phyloP scores from a whole-genome alignment of 2,113 vertebrate species.

The Rhinopithecus roxellana region DNA sequence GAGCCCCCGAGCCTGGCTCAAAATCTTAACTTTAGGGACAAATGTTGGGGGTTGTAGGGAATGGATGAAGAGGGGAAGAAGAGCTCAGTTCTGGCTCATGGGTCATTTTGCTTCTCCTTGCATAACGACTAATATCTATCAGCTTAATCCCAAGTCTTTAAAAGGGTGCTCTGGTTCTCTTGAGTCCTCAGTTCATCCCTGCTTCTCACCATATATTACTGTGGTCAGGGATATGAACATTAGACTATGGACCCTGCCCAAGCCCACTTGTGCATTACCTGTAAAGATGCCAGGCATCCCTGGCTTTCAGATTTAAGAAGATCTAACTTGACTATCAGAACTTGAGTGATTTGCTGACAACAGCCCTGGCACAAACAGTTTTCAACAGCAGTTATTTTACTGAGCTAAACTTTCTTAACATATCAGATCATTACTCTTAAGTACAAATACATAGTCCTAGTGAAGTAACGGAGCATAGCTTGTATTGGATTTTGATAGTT shows the following conservation, averaged over 20 bases:
- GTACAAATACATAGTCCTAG: slow-evolving; percentile 67
- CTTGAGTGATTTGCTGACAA: slow-evolving; percentile 76
- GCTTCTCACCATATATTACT: neutral
- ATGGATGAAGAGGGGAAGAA: neutral
- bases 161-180: neutral
- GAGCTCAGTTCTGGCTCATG: neutral
- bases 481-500: slow-evolving; percentile 64
- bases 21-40: neutral
- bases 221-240: neutral
- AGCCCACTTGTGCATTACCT: neutral
- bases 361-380: slow-evolving; percentile 70
- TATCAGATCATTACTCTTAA: slow-evolving; percentile 75
- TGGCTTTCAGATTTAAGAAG: slow-evolving; percentile 27
- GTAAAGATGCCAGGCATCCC: neutral
- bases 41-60: neutral
- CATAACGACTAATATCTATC: neutral
- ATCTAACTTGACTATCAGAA: slow-evolving; percentile 49
- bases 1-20: neutral
- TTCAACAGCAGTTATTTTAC: slow-evolving; percentile 65
- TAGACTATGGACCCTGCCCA: neutral
- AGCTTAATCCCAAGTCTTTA: neutral
- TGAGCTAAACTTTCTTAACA: slow-evolving; percentile 72
- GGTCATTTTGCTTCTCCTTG: neutral
- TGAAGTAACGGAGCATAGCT: slow-evolving; percentile 68
- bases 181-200: neutral